phyloP scores from a whole-genome alignment of 2,113 vertebrate genomes.

The Typhlomys cinereus region DNA sequence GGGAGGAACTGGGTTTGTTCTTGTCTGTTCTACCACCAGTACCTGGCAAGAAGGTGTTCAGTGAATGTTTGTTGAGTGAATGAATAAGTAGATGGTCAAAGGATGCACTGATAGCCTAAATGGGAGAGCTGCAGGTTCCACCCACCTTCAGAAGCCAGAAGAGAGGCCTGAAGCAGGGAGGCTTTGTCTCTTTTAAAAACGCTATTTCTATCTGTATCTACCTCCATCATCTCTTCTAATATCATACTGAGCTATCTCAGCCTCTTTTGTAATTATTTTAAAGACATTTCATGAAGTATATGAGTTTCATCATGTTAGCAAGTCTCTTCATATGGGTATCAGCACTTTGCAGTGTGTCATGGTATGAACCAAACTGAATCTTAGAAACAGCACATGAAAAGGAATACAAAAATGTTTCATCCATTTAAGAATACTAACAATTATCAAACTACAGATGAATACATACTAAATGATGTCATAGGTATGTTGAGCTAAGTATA shows the following conservation, averaged over 20 bases:
- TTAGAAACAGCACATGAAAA: not conserved
- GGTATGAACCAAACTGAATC: not conserved
- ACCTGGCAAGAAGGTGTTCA: not conserved
- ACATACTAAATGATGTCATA: not conserved
- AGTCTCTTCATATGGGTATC: not conserved
- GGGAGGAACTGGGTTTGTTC: not conserved
- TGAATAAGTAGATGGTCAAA: not conserved
- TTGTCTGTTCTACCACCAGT: not conserved
- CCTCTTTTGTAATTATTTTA: not conserved
- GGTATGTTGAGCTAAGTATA: not conserved
- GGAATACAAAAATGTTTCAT: not conserved
- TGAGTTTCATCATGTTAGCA: not conserved
- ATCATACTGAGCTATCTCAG: too few species aligned
- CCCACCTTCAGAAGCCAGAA: not conserved
- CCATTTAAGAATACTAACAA: not conserved
- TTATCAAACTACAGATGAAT: not conserved
- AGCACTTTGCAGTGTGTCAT: not conserved
- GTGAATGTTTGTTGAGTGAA: not conserved
- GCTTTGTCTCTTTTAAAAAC: conserved; percentile 3
- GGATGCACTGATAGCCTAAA: not conserved
- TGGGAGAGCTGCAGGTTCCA: not conserved
- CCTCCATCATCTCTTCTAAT: too few species aligned
- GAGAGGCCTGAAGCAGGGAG: not conserved
- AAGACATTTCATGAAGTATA: not conserved
- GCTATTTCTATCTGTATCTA: not conserved